phyloP scores from a whole-genome alignment of 2,888 invertebrate genomes.

The Adineta ricciae region DNA sequence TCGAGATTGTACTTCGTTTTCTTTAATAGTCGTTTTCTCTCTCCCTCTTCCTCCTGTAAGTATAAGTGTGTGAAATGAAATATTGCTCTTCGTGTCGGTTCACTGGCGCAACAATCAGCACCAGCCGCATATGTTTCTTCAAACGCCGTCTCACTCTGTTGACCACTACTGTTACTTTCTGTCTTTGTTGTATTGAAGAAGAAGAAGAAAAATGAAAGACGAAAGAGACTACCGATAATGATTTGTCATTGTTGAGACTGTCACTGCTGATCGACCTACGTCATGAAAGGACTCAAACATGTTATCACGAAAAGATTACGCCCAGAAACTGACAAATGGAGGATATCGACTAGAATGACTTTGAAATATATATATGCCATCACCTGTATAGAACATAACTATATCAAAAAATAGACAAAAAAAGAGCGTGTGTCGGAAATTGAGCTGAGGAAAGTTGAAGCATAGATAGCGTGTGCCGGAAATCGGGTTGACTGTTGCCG shows the following conservation, averaged over 20 bases:
- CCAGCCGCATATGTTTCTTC: constrained; percentile 15
- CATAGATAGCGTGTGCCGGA: background rate
- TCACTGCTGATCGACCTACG: background rate
- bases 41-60: background rate
- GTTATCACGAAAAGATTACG: background rate
- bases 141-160: background rate
- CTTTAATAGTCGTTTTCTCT: background rate
- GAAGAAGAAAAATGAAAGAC: background rate
- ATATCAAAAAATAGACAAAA: background rate
- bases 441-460: background rate
- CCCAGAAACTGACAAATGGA: background rate
- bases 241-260: background rate
- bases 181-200: background rate
- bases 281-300: background rate
- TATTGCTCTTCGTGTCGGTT: constrained; percentile 13
- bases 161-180: constrained; percentile 1
- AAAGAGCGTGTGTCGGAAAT: constrained; percentile 13
- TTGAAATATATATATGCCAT: background rate
- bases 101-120: constrained; percentile 15
- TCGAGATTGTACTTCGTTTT: background rate
- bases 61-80: background rate
- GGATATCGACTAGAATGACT: background rate
- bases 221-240: constrained; percentile 8
- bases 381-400: background rate
- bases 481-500: background rate